Evolutionary conservation across 2,888 invertebrate species (phyloP), one percentile per base, ranked within the genome.

Genomic region (Leptinotarsa rubiginosa): DNA sequence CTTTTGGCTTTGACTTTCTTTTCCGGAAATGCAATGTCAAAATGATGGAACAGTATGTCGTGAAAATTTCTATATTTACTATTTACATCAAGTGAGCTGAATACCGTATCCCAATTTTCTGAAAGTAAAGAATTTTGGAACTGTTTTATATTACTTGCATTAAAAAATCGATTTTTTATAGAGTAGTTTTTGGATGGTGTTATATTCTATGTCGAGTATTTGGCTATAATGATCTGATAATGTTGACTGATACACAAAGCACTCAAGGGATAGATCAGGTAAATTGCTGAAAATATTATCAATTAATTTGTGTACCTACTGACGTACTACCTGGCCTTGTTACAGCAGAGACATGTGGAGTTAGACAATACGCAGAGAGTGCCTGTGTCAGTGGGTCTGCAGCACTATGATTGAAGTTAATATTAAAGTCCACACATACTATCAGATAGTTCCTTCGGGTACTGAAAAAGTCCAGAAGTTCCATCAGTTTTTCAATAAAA

Each of bases 151-250:
- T 31, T 62, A 25, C 13, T 62, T 62, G 10, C 25, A 5, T 20
- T 25, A 3, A 10, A 62, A 22, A 31, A 62, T 12, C 25, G 62
- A 7, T 62, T 62, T 22, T 62, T 62, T 31, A 22, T 62, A 15
- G 18, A 13, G 64, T 64, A n/a, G 25, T 4, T 25, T 41, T n/a
- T n/a, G n/a, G n/a, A n/a, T n/a, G n/a, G n/a, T n/a, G 25, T 62
- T n/a, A 62, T 25, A 25, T 64, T 64, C 64, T 41, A 64, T 25
- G 16, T 25, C 64, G 22, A 64, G 25, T 64, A 64, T 64, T 64
- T 64, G 64, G 25, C 64, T 25, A 15, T 64, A 31, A 13, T 64
- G 31, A 64, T 64, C 64, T 64, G 64, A 31, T 31, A 31, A 15
- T 16, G 31, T 64, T 64, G 64, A 31, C 16, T 41, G 15, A 16